Base-by-base conservation (phyloP, 2,113 vertebrate genomes). In the Trematocara variabile region DNA sequence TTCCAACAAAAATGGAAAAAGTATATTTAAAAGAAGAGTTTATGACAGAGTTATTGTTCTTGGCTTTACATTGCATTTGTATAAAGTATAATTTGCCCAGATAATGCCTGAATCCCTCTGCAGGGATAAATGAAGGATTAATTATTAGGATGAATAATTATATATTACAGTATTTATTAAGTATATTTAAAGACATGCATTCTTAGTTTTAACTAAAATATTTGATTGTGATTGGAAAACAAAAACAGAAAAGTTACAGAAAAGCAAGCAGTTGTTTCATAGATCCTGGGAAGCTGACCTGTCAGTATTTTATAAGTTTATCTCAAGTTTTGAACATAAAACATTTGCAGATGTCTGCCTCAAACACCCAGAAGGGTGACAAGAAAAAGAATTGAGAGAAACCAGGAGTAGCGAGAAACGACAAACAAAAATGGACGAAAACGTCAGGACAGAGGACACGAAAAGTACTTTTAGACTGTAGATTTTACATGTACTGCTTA, bases 91-190 rank as follows among this genome's bases (percentile, higher is more conserved):
- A 44, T 25, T 14, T 41, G 37, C 5, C 37, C 63, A 70, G 12
- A 39, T 0, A 22, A 39, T 65, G 34, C 34, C 20, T 14, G 12
- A 70, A 44, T 70, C 37, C 37, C 63, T 70, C 37, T 25, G 20
- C 65, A 70, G 37, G 12, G 37, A 70, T 16, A 25, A 70, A 70
- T 1, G 44, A 25, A 41, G 63, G 12, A 41, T 68, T 68, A 68
- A 44, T 20, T 7, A 7, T 20, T 33, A 41, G 34, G 37, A 68
- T 68, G 20, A 68, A 6, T 39, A 7, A 0, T 65, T 65, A 5
- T 65, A 39, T 39, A 65, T 22, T 65, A 65, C n/a, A 65, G 18
- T 65, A 65, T 39, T 65, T 22, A 65, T 39, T 39, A 13, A 65
- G n/a, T 0, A 39, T 39, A 65, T 65, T 65, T 65, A 39, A 65